These are phyloP conservation scores for Sarcophaga variegata DNA, from an alignment of 2,888 invertebrate genomes.

Conservation along the genomic window DNA sequence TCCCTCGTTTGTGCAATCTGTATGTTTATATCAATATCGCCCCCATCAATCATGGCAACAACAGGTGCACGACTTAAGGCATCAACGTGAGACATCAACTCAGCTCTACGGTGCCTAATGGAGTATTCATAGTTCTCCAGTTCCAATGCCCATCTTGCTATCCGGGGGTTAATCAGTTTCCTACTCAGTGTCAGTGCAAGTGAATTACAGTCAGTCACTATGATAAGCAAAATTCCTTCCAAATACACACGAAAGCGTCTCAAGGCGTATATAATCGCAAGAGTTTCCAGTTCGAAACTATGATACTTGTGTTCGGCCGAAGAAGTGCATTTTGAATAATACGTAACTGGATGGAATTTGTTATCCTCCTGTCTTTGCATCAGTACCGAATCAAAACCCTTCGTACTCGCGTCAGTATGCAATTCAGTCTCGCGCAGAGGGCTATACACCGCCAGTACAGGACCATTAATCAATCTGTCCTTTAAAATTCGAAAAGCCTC, in stretches of 20 bases:
- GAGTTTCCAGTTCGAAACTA: constrained; percentile 75
- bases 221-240: constrained; percentile 67
- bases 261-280: neutral
- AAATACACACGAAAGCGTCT: too few relatives aligned
- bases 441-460: constrained; percentile 20
- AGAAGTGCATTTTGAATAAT: neutral
- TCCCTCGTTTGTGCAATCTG: neutral
- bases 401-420: constrained; percentile 14
- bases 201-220: constrained; percentile 76
- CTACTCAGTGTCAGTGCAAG: constrained; percentile 59
- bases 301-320: constrained; percentile 80
- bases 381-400: constrained; percentile 17
- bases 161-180: constrained; percentile 32
- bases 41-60: neutral
- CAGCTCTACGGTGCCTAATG: constrained; percentile 26
- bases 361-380: constrained; percentile 22
- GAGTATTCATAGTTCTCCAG: constrained; percentile 41
- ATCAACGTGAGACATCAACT: constrained; percentile 40
- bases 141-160: constrained; percentile 52
- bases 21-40: constrained; percentile 14
- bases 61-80: constrained; percentile 13
- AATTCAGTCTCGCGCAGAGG: constrained; percentile 68
- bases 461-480: neutral
- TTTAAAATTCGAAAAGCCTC: constrained; percentile 24
- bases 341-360: constrained; percentile 71